Percentiles rank a stretch among this genome's conserved stretches.
phyloP scores from a whole-genome alignment of 2,797 vertebrate genomes.

The Chelonia mydas region DNA sequence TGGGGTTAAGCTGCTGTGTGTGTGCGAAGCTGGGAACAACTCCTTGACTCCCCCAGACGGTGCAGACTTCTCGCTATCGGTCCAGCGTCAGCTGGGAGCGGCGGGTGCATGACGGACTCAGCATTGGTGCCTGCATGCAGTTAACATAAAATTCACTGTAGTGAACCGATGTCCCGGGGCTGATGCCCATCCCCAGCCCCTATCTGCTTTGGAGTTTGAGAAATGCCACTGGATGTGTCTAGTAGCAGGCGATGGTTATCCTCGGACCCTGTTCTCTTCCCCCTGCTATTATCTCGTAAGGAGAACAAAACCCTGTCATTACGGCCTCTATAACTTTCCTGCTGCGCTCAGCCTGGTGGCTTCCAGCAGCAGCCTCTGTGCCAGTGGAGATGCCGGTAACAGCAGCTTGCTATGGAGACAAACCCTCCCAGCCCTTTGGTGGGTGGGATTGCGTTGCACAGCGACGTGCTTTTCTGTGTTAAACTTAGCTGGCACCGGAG shows the following conservation, averaged over 20 bases:
- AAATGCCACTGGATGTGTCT: background rate
- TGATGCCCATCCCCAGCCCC: background rate
- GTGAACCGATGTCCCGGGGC: background rate
- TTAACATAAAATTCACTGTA: accelerated
- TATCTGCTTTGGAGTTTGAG: background rate
- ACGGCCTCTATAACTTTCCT: slow-evolving; percentile 34
- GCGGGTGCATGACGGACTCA: background rate
- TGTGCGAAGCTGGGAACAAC: background rate
- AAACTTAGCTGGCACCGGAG: background rate
- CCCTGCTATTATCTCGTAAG: slow-evolving; percentile 16
- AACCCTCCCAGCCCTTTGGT: background rate
- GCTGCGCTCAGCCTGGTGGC: background rate
- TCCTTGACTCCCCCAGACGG: background rate
- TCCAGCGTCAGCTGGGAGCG: background rate
- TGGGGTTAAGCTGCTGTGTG: background rate
- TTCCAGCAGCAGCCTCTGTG: background rate
- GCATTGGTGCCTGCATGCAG: background rate
- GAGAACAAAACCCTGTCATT: background rate
- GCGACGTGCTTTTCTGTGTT: background rate
- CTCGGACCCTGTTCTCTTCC: background rate
- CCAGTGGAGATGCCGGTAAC: background rate
- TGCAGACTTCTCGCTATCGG: background rate
- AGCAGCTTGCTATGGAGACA: background rate
- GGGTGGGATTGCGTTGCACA: background rate
- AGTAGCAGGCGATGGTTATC: accelerated